phyloP scores from a whole-genome alignment of 2,113 vertebrate genomes.

The Dicentrarchus labrax region DNA sequence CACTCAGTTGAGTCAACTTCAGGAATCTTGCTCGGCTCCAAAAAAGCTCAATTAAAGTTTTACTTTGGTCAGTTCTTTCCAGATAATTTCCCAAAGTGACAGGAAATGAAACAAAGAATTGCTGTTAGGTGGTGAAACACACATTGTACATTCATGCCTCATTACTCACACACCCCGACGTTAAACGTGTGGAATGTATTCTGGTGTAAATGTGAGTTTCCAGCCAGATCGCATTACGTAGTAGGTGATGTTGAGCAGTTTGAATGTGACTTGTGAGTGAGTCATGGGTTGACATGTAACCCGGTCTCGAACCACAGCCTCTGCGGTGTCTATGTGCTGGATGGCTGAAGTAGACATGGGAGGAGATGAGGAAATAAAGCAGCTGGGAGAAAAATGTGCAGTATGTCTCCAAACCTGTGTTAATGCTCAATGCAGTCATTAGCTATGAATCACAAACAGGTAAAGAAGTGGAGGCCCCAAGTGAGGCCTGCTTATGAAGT shows the following conservation, averaged over 20 bases:
- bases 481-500: background rate
- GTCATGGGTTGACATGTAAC: conserved; percentile 46
- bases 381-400: conserved; percentile 33
- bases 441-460: conserved; percentile 22
- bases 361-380: conserved; percentile 28
- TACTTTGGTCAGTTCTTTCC: conserved; percentile 32
- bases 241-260: conserved; percentile 16
- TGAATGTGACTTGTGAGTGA: conserved; percentile 49
- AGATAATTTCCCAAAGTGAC: conserved; percentile 50
- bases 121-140: conserved; percentile 29
- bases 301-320: conserved; percentile 7
- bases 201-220: conserved; percentile 40
- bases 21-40: conserved; percentile 29
- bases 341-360: conserved; percentile 24
- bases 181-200: conserved; percentile 52
- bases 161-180: conserved; percentile 55
- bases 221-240: conserved; percentile 55
- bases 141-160: conserved; percentile 35
- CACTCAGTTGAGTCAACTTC: background rate
- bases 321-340: background rate
- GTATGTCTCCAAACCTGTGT: conserved; percentile 41
- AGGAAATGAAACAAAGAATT: conserved; percentile 56
- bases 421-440: background rate
- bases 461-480: background rate
- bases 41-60: conserved; percentile 31